phyloP scores from a whole-genome alignment of 2,888 invertebrate species.

The Drosophila macrospina region DNA sequence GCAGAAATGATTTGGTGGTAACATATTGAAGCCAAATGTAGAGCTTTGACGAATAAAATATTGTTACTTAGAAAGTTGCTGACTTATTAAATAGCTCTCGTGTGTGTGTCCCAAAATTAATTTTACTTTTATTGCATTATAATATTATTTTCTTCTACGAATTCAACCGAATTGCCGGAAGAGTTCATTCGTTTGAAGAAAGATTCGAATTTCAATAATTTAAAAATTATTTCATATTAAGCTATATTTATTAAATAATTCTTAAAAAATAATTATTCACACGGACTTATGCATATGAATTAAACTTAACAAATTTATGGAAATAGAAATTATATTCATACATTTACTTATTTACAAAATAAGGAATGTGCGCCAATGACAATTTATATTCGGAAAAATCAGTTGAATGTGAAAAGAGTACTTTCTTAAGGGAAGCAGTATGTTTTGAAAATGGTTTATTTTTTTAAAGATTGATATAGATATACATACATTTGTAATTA shows the following conservation, averaged over 20 bases:
- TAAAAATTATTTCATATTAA: not conserved
- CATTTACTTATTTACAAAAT: slow-evolving; percentile 66
- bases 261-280: slow-evolving; percentile 51
- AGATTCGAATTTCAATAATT: slow-evolving; percentile 3
- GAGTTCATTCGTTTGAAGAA: not conserved
- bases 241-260: slow-evolving; percentile 14
- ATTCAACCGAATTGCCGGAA: no score
- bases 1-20: no score
- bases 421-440: slow-evolving; percentile 27
- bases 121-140: no score
- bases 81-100: no score
- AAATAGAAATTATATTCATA: slow-evolving; percentile 41
- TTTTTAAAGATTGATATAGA: not conserved
- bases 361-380: slow-evolving; percentile 53
- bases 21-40: no score
- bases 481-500: slow-evolving; percentile 2
- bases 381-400: slow-evolving; percentile 40
- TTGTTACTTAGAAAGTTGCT: no score
- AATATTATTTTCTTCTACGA: no score
- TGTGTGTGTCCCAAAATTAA: no score
- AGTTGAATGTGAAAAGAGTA: slow-evolving; percentile 37
- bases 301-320: slow-evolving; percentile 54
- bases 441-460: not conserved
- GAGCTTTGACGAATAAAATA: no score
- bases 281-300: slow-evolving; percentile 42